Base-by-base conservation (phyloP, 2,113 vertebrate species). In the Haemorhous mexicanus region DNA sequence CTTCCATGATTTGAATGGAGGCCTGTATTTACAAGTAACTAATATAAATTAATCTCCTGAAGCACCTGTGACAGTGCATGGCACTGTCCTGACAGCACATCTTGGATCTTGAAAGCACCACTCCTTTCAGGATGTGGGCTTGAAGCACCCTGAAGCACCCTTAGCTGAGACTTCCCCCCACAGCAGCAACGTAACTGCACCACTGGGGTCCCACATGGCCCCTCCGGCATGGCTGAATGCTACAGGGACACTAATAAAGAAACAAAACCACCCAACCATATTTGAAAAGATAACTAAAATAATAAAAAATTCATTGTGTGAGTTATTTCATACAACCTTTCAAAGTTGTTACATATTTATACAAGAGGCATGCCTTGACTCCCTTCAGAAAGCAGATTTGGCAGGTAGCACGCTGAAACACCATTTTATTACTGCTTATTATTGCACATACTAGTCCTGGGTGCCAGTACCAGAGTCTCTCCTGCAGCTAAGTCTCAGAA, bases 201-300 rank as follows among this genome's bases (percentile, higher is more conserved):
- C n/a, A 26, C 46, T 59, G 30, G 4, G 8, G 33, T 44, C 44
- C 52, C 61, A 35, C 46, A 17, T 0, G 0, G 50, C 30, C 33
- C 20, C 26, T 89, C 86, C 3, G 32, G 18, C 41, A 89, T 0
- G 0, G 32, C 19, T 47, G 17, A 61, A 53, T 3, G 2, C 28
- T n/a, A 62, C 64, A 81, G n/a, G 13, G 41, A 77, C 46, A 35
- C 5, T 7, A 56, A 6, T 8, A 28, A 74, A 58, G 72, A 58
- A 87, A 39, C 30, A 69, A 62, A 47, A 19, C 24, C 27, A 53
- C 4, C 4, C 35, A 69, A 16, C 3, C 8, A 6, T 28, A 80
- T 37, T 24, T 87, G 53, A 83, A 83, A 93, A 80, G 18, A 3
- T 68, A 84, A 69, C 26, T 37, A 41, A 73, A 30, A 35, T 14